These are phyloP conservation scores for Campoplex capitator DNA, from an alignment of 2,888 invertebrate genomes.

Conservation along the genomic window DNA sequence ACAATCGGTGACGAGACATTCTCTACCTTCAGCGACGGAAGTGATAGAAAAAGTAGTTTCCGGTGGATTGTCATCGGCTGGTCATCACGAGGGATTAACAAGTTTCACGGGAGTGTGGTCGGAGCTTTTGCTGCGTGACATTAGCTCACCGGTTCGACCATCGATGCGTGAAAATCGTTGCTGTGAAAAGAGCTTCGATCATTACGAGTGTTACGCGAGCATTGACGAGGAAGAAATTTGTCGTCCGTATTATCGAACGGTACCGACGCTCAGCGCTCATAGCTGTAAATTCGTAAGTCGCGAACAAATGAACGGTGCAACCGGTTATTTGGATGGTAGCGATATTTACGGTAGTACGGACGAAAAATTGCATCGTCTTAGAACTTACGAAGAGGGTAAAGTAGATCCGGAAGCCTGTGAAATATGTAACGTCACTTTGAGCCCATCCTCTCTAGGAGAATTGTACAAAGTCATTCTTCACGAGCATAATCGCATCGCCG, in stretches of 20 bases:
- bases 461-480: constrained; percentile 90
- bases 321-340: constrained; percentile 93
- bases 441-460: constrained; percentile 87
- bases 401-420: constrained; percentile 89
- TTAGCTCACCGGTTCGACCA: constrained; percentile 89
- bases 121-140: constrained; percentile 90
- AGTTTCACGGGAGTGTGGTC: constrained; percentile 93
- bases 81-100: constrained; percentile 91
- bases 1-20: constrained; percentile 86
- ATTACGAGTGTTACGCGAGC: constrained; percentile 86
- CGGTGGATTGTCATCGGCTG: constrained; percentile 86
- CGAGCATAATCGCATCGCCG: constrained; percentile 93
- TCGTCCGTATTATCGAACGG: constrained; percentile 89
- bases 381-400: constrained; percentile 90
- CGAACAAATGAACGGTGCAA: constrained; percentile 94
- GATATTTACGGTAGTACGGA: constrained; percentile 92
- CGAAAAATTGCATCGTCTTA: constrained; percentile 88
- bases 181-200: constrained; percentile 76
- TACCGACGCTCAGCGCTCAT: constrained; percentile 85
- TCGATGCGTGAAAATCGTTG: constrained; percentile 77
- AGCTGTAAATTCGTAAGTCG: constrained; percentile 86
- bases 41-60: constrained; percentile 87
- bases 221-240: constrained; percentile 83
- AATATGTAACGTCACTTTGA: constrained; percentile 87
- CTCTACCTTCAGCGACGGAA: constrained; percentile 87